Evolutionary conservation across 2,113 vertebrate species (phyloP), one percentile per base, ranked within the genome.

Genomic region (Menura novaehollandiae): DNA sequence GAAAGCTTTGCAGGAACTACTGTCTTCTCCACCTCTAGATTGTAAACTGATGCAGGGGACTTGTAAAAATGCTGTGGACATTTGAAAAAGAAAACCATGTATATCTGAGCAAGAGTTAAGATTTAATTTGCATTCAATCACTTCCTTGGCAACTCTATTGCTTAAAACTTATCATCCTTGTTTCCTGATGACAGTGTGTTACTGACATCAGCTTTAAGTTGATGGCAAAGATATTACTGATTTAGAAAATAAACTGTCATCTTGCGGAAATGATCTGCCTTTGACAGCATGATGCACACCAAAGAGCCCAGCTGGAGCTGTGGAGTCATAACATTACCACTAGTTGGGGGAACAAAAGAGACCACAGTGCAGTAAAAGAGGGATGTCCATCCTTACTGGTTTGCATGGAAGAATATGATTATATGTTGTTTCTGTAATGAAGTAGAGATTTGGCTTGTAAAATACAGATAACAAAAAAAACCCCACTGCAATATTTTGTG

Each of bases 111-210:
- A 66, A 69, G 82, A 83, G 58, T 76, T 91, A 62, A 66, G 19
- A 66, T 90, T 60, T 77, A 32, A 83, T 91, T 88, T 91, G 33
- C 55, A 91, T 85, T 82, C 78, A 85, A 71, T 72, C 71, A 43
- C 58, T 88, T 93, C 52, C 75, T 95, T 94, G 85, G 67, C 85
- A 96, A 53, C 43, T 76, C n/a, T 62, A 6, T 68, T 79, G 41
- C 78, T 68, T 93, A 79, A 89, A 89, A 75, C 51, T 81, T 89
- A 90, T 30, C 87, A 79, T 44, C 46, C 67, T 68, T 91, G 39
- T 85, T 96, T 88, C 37, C 53, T 76, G 75, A 90, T 93, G 89
- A 94, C 90, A 94, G 2, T 59, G 89, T 95, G 91, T 85, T 94
- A 80, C 88, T 91, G 93, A 94, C 89, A 76, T 95, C 77, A 96